Conservation (phyloP, 2,888 invertebrate species). For the Subacronicta megacephala region DNA sequence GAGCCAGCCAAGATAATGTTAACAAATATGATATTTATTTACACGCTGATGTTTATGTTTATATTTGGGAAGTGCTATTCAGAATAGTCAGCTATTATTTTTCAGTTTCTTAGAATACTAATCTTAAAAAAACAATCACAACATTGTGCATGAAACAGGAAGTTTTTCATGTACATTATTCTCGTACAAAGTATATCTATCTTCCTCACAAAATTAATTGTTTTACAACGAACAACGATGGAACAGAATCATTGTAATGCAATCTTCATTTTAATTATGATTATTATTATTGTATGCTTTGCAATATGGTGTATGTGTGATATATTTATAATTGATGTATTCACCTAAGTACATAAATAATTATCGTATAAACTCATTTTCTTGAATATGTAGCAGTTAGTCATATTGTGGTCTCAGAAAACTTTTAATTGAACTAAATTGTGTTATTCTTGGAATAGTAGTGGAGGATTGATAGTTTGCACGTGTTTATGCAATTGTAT, state of each 20-base stretch:
- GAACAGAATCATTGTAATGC: slow-evolving; percentile 16
- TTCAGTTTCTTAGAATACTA: neutral
- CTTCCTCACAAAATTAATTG: slow-evolving; percentile 59
- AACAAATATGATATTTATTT: no score
- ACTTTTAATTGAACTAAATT: slow-evolving; percentile 51
- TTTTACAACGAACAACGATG: slow-evolving; percentile 32
- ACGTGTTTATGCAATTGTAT: slow-evolving; percentile 24
- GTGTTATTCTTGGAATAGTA: slow-evolving; percentile 28
- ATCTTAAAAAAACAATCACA: slow-evolving; percentile 23
- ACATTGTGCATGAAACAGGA: slow-evolving; percentile 61
- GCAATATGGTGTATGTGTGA: slow-evolving; percentile 19
- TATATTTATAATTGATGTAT: slow-evolving; percentile 30
- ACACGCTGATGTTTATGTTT: no score
- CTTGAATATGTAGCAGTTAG: slow-evolving; percentile 53
- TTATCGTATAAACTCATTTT: slow-evolving; percentile 29
- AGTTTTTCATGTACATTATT: slow-evolving; percentile 63
- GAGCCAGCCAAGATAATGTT: no score
- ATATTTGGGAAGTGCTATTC: no score
- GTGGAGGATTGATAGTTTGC: slow-evolving; percentile 20
- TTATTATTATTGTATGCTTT: slow-evolving; percentile 24
- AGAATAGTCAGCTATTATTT: no score
- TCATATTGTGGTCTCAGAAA: slow-evolving; percentile 40
- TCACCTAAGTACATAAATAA: slow-evolving; percentile 26
- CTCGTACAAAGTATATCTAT: slow-evolving; percentile 60
- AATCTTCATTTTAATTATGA: slow-evolving; percentile 8